phyloP scores from a whole-genome alignment of 2,113 vertebrate genomes.

The Anarhynchus alexandrinus region DNA sequence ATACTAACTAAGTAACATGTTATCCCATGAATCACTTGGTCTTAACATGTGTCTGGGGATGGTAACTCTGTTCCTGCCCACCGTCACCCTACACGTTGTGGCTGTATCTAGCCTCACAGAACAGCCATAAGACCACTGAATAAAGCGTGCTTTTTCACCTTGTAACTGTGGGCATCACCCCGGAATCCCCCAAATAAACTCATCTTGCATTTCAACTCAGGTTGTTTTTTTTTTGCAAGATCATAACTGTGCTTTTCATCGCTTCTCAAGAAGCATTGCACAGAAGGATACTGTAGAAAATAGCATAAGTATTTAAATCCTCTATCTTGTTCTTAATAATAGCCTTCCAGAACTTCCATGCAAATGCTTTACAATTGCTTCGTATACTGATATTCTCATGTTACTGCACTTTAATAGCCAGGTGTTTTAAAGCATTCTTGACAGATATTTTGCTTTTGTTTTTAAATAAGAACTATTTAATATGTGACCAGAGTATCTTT shows the following conservation, averaged over 20 bases:
- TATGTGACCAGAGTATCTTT: not conserved
- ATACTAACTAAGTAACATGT: not conserved
- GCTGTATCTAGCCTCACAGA: not conserved
- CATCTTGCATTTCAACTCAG: not conserved
- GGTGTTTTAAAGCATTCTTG: not conserved
- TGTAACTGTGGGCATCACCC: not conserved
- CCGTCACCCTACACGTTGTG: not conserved
- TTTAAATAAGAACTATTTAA: not conserved
- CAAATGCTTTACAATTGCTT: not conserved
- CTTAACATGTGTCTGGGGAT: fast-evolving
- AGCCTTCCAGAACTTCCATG: not conserved
- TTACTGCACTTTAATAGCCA: not conserved
- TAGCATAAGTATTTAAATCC: not conserved
- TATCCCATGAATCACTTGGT: not conserved
- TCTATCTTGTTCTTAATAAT: not conserved
- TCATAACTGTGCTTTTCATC: not conserved
- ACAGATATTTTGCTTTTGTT: not conserved
- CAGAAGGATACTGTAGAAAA: not conserved
- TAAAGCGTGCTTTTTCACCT: not conserved
- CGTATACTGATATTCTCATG: not conserved
- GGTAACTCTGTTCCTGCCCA: not conserved
- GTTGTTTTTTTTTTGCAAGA: not conserved
- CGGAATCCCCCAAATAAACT: not conserved
- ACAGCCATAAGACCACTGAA: not conserved
- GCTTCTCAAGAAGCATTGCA: not conserved